Conservation (phyloP, 1,140 invertebrate genomes). For the Zelostemma sp. region DNA sequence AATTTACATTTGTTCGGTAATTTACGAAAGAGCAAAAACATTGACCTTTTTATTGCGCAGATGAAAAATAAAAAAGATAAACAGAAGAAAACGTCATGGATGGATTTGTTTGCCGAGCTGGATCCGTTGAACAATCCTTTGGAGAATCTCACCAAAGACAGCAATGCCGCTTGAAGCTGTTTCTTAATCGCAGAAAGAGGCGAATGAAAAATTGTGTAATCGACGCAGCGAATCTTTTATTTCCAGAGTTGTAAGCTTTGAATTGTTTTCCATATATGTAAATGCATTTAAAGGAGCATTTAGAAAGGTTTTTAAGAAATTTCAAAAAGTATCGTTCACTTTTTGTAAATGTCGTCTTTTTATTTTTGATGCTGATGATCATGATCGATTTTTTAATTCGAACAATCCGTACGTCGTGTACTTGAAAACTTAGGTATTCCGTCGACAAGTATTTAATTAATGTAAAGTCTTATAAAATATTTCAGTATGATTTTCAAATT, state of each 20-base stretch:
- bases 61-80: constrained; percentile 56
- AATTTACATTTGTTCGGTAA: constrained; percentile 3
- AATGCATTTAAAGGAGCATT: background rate
- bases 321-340: background rate
- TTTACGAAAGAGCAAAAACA: constrained; percentile 11
- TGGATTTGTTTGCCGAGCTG: constrained; percentile 92
- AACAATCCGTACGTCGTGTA: constrained; percentile 17
- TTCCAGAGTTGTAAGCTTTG: background rate
- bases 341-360: constrained; percentile 5
- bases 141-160: constrained; percentile 57
- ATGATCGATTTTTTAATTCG: constrained; percentile 12
- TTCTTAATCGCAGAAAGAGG: too few species aligned
- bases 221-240: constrained; percentile 11
- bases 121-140: constrained; percentile 87
- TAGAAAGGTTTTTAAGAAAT: constrained; percentile 1
- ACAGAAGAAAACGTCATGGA: constrained; percentile 75
- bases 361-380: constrained; percentile 5
- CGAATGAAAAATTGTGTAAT: too few species aligned
- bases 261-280: background rate
- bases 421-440: constrained; percentile 16
- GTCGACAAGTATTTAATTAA: constrained; percentile 1
- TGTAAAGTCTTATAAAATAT: constrained; percentile 4
- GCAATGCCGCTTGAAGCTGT: constrained; percentile 64
- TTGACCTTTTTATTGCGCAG: constrained; percentile 31
- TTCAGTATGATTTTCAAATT: background rate